Base-by-base conservation (phyloP, 2,888 invertebrate species). In the Eupeodes luniger region DNA sequence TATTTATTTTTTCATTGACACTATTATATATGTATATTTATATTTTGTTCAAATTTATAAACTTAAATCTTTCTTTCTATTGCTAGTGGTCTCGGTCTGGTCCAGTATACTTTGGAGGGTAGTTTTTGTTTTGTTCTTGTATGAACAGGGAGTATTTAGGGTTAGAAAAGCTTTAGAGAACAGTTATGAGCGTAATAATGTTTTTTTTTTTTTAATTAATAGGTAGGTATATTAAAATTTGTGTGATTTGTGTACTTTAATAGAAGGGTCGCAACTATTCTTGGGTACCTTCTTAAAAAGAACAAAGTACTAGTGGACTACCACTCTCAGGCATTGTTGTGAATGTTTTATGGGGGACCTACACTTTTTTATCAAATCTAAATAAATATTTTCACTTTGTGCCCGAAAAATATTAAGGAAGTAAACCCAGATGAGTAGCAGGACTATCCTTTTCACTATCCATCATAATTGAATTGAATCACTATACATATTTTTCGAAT, bases 61-160 rank as follows among this genome's bases (percentile, higher is more conserved):
- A 27, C 34, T 12, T 6, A 34, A 11, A 6, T 16, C n/a, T 62
- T 3, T 40, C 40, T 19, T 11, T 62, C 7, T 62, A 2, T 16
- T 5, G 5, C 2, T 62, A 9, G 11, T 62, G 16, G 61, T 40
- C 57, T 59, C 4, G 10, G 55, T 53, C 53, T 59, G 34, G 61
- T 40, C 34, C 34, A 34, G 59, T 59, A n/a, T n/a, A 61, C 40
- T 62, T 5, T 61, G 61, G 40, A 62, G 62, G 40, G 62, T 40
- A 11, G 16, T 40, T 62, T 40, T 62, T 4, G 9, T 36, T 61
- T 36, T n/a, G 0, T 57, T 59, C 11, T 27, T 27, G 6, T 2
- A 59, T 34, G 5, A 40, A 44, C 40, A 16, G 11, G 40, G 40
- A 16, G 11, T 14, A 40, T 61, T 16, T n/a, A 10, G n/a, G n/a